Percentiles rank a stretch among this genome's conserved stretches.
Evolutionary conservation across 1,140 invertebrate species (phyloP).

Genomic region (Euschistus heros): DNA sequence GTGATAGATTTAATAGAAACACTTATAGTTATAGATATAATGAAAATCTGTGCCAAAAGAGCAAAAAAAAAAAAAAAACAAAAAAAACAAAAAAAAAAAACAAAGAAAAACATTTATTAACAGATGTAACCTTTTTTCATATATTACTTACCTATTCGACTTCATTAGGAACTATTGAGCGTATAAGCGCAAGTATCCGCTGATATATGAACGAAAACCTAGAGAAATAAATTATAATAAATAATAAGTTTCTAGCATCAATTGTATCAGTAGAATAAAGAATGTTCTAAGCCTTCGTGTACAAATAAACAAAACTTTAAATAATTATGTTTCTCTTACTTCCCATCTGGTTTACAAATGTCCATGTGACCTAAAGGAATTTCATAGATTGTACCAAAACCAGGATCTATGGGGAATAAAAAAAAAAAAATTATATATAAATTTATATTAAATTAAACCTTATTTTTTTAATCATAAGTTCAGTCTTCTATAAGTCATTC

Average conservation of each 20-base stretch:
- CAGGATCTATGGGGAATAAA: conserved; percentile 43
- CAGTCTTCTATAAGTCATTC: not conserved
- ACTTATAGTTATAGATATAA: no score
- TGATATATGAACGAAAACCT: conserved; percentile 29
- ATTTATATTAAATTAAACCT: not conserved
- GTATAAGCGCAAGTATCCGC: conserved; percentile 19
- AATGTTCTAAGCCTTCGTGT: no score
- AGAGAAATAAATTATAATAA: conserved; percentile 17
- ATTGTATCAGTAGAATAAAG: no score
- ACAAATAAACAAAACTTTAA: no score
- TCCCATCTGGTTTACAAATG: conserved; percentile 50
- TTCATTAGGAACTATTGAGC: not conserved
- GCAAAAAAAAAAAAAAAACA: no score
- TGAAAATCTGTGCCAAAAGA: no score
- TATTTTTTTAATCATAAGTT: not conserved
- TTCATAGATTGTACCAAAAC: conserved; percentile 48
- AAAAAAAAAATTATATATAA: not conserved
- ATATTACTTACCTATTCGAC: not conserved
- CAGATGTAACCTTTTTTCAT: conserved; percentile 9
- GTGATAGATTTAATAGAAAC: no score
- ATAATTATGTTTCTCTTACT: conserved; percentile 13
- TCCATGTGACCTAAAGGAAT: conserved; percentile 55
- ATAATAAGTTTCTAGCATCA: no score
- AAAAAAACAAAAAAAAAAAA: no score
- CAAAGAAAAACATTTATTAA: no score